Evolutionary conservation across 1,140 invertebrate species (phyloP).

Genomic region (Oreohelix idahoensis): DNA sequence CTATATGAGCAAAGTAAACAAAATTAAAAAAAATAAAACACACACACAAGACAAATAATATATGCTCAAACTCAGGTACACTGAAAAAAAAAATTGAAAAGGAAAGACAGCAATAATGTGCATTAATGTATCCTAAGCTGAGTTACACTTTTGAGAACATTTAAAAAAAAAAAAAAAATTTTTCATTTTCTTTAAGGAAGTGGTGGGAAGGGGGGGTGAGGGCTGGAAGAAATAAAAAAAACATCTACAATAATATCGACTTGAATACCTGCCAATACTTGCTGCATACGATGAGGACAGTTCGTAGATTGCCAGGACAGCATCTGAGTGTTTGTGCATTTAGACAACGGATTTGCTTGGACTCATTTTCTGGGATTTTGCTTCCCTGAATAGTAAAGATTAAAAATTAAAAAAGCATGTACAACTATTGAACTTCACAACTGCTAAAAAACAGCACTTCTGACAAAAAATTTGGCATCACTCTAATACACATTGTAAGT

Average conservation of each 20-base stretch:
- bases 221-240: no score
- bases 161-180: no score
- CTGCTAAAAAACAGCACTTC: no score
- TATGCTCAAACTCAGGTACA: neutral
- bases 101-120: neutral
- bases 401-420: no score
- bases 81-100: neutral
- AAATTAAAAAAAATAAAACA: neutral
- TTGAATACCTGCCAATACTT: constrained; percentile 95
- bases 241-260: no score
- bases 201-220: no score
- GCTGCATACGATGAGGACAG: constrained; percentile 94
- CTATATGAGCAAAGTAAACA: no score
- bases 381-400: constrained; percentile 77
- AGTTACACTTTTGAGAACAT: neutral
- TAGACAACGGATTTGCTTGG: constrained; percentile 94
- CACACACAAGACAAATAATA: neutral
- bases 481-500: no score
- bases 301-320: constrained; percentile 95
- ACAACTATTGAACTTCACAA: no score
- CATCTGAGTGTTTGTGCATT: constrained; percentile 95
- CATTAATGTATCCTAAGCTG: neutral
- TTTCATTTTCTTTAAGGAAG: no score
- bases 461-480: no score
- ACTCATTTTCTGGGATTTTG: constrained; percentile 93